Conservation (phyloP, 2,113 vertebrate species). For the Pollimyrus isidori region DNA sequence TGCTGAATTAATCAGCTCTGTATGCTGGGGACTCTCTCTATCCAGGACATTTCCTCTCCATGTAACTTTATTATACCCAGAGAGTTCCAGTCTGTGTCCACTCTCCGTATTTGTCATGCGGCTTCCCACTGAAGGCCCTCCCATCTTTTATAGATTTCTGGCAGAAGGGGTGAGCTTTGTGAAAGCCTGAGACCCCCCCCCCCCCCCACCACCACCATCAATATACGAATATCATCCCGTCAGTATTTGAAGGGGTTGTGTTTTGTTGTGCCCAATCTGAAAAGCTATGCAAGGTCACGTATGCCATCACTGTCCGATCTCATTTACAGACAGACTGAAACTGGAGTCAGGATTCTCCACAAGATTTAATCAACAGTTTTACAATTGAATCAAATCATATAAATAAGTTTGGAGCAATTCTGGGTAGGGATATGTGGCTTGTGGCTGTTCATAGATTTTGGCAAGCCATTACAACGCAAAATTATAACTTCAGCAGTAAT, state of each 20-base stretch:
- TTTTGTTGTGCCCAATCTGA: not conserved
- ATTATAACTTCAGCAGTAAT: not conserved
- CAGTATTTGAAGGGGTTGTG: too few relatives aligned
- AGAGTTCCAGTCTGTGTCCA: conserved; percentile 22
- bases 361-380: not conserved
- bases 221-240: not conserved
- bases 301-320: not conserved
- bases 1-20: conserved; percentile 78
- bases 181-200: not conserved
- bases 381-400: not conserved
- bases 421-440: not conserved
- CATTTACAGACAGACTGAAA: not conserved
- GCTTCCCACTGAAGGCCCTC: not conserved
- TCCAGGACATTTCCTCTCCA: conserved; percentile 44
- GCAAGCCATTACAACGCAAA: not conserved
- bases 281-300: not conserved
- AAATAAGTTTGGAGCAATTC: not conserved
- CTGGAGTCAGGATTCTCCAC: not conserved
- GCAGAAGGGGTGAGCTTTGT: not conserved
- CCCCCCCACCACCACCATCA: not conserved
- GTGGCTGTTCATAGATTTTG: not conserved
- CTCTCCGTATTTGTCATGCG: not conserved
- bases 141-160: not conserved
- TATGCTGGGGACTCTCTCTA: conserved; percentile 69
- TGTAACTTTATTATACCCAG: conserved; percentile 41